A percentile compares a stretch with the other conserved stretches of the same genome.
Conservation (phyloP, 2,797 vertebrate genomes). For the Mus spretus region DNA sequence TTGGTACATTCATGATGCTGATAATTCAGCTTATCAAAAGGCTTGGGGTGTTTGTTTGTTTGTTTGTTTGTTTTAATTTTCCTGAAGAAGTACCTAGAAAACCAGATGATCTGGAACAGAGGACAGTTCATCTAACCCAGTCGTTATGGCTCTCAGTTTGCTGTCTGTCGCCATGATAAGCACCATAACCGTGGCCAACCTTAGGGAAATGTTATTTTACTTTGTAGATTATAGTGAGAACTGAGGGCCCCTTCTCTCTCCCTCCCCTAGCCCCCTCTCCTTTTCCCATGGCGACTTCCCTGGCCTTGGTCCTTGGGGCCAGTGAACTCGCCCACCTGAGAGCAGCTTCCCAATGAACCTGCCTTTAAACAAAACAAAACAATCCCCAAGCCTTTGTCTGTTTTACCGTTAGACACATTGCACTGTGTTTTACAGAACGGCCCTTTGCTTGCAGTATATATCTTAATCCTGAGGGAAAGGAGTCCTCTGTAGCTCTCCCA, state of each 20-base stretch:
- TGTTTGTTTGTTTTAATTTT: background rate
- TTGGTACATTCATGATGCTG: background rate
- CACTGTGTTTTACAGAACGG: background rate
- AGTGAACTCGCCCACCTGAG: background rate
- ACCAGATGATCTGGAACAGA: background rate
- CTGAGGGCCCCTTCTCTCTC: background rate
- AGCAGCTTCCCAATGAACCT: background rate
- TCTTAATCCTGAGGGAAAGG: slow-evolving; percentile 21
- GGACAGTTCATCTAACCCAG: slow-evolving; percentile 7
- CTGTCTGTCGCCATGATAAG: background rate
- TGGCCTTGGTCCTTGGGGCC: background rate
- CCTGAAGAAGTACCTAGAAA: background rate
- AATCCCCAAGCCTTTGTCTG: background rate
- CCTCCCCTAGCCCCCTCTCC: background rate
- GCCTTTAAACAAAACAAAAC: background rate
- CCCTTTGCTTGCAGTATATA: background rate
- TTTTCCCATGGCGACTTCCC: background rate
- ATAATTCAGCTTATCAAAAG: slow-evolving; percentile 8
- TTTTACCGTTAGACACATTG: background rate
- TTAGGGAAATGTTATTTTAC: background rate
- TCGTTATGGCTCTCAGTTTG: background rate
- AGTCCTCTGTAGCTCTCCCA: background rate
- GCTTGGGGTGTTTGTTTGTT: background rate
- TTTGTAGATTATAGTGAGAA: background rate
- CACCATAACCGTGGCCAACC: background rate